Evolutionary conservation across 2,113 vertebrate species (phyloP).

Genomic region (Phylloscopus whistleri): DNA sequence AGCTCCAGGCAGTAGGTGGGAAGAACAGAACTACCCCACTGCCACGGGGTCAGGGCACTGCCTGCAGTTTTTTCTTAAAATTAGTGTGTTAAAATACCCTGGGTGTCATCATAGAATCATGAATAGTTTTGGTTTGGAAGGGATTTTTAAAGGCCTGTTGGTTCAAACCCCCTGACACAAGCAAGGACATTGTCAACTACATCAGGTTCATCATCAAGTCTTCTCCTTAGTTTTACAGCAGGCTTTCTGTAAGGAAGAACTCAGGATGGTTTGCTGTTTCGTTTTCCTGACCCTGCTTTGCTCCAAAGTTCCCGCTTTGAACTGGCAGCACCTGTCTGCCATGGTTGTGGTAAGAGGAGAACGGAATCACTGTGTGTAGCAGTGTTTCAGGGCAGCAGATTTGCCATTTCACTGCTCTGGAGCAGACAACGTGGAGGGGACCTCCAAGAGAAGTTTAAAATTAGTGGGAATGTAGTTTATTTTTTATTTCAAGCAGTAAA

Average conservation of each 20-base stretch:
- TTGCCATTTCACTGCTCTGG: background rate
- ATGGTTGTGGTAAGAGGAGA: too few species aligned
- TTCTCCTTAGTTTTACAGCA: background rate
- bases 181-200: too few species aligned
- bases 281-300: background rate
- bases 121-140: background rate
- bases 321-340: background rate
- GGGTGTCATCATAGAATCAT: background rate
- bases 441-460: background rate
- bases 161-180: fast-evolving
- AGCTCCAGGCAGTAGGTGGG: background rate
- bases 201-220: background rate
- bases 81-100: background rate
- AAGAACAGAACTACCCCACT: background rate
- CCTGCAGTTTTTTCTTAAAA: background rate
- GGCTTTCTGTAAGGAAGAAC: background rate
- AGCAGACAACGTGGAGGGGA: background rate
- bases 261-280: background rate
- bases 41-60: background rate
- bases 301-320: background rate
- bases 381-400: background rate
- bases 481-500: background rate
- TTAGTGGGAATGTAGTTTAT: background rate
- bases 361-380: background rate
- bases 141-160: background rate